Percentiles rank a stretch among this genome's conserved stretches.
phyloP scores from a whole-genome alignment of 2,113 vertebrate species.

The Galemys pyrenaicus region DNA sequence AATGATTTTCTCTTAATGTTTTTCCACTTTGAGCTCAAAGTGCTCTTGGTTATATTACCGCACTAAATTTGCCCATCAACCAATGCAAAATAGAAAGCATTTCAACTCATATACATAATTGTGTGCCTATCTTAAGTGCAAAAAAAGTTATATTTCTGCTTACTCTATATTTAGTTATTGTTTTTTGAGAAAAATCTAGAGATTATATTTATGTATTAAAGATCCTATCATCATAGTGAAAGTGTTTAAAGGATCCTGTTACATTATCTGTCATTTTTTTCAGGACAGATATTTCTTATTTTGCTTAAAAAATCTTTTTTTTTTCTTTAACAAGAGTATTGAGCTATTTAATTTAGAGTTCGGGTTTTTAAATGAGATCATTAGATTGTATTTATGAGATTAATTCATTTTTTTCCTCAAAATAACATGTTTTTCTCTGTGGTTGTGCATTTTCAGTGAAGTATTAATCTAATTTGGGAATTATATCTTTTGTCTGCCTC shows the following conservation, averaged over 20 bases:
- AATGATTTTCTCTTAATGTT: conserved; percentile 54
- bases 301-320: background rate
- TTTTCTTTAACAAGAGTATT: conserved; percentile 16
- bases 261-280: conserved; percentile 3
- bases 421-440: conserved; percentile 12
- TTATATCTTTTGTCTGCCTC: conserved; percentile 35
- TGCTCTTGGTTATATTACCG: conserved; percentile 14
- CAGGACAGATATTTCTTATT: background rate
- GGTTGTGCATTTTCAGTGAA: background rate
- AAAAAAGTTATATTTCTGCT: background rate
- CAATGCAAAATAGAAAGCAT: conserved; percentile 11
- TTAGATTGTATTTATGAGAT: background rate
- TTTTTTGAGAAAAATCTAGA: conserved; percentile 22
- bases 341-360: background rate
- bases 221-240: background rate
- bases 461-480: conserved; percentile 10
- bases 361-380: conserved; percentile 48
- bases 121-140: background rate
- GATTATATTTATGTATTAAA: conserved; percentile 3
- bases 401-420: conserved; percentile 59
- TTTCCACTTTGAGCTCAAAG: conserved; percentile 49
- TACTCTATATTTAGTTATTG: background rate
- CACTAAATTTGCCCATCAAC: background rate
- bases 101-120: background rate
- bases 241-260: background rate